phyloP scores from a whole-genome alignment of 2,888 invertebrate genomes.

The Melieria picta region DNA sequence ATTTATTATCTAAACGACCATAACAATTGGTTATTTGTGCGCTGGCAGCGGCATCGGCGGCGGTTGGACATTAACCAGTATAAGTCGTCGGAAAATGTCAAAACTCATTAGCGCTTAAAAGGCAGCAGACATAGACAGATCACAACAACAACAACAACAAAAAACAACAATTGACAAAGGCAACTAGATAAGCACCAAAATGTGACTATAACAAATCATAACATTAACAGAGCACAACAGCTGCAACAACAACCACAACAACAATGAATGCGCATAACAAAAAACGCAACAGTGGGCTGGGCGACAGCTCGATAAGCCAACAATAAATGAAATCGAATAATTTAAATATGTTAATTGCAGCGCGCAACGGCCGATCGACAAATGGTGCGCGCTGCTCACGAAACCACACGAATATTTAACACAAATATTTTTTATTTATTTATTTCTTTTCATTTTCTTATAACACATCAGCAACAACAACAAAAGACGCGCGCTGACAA shows the following conservation, averaged over 20 bases:
- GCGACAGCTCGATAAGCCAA: too few species aligned
- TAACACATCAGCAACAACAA: too few species aligned
- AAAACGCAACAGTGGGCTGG: too few species aligned
- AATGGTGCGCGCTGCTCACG: background rate
- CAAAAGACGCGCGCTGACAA: too few species aligned
- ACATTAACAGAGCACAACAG: too few species aligned
- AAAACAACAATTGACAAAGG: conserved; percentile 5
- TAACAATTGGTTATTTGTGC: conserved; percentile 12
- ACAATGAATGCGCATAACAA: too few species aligned
- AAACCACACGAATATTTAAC: too few species aligned
- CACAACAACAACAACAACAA: background rate
- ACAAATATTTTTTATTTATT: too few species aligned
- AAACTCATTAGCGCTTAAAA: conserved; percentile 38
- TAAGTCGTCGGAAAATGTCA: conserved; percentile 23
- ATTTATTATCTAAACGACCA: conserved; percentile 13
- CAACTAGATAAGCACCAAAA: too few species aligned
- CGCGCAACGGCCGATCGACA: conserved; percentile 2
- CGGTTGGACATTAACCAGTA: background rate
- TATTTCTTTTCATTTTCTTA: too few species aligned
- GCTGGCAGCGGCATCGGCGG: background rate
- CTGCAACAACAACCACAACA: too few species aligned
- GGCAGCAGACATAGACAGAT: background rate
- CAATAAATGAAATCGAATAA: conserved; percentile 22
- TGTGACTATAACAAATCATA: too few species aligned
- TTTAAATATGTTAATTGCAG: conserved; percentile 43